These are phyloP conservation scores for Ctenoplectra terminalis DNA, from an alignment of 1,140 invertebrate species.

Conservation along the genomic window DNA sequence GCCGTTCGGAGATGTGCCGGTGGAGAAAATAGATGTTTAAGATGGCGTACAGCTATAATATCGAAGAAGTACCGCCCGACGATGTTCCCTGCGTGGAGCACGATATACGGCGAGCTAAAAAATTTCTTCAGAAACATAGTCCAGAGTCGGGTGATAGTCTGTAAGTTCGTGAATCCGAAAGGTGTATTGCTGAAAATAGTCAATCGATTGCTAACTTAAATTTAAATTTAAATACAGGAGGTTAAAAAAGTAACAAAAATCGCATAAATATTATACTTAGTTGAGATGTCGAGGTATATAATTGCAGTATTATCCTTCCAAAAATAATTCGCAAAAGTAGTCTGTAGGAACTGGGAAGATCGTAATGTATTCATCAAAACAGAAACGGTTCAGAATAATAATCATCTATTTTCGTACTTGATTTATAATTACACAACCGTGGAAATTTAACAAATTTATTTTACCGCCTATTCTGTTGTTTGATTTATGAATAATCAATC, in stretches of 20 bases:
- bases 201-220: too few relatives aligned
- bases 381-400: neutral
- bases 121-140: constrained; percentile 76
- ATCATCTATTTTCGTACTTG: neutral
- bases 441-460: too few relatives aligned
- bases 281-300: too few relatives aligned
- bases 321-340: neutral
- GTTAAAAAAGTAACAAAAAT: too few relatives aligned
- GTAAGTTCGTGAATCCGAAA: constrained; percentile 64
- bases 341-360: too few relatives aligned
- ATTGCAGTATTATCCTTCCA: too few relatives aligned
- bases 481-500: neutral
- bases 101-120: constrained; percentile 74
- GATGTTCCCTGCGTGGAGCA: constrained; percentile 68
- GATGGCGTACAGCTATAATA: constrained; percentile 73
- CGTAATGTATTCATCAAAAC: neutral
- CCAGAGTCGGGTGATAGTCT: constrained; percentile 75
- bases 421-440: neutral
- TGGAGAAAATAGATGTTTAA: constrained; percentile 26
- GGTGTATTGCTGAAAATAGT: neutral
- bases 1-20: neutral
- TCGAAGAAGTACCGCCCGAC: constrained; percentile 63
- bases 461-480: too few relatives aligned
- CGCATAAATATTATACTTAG: too few relatives aligned
- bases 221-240: too few relatives aligned